Base-by-base conservation (phyloP, 2,113 vertebrate genomes). In the Chionodraco myersi region DNA sequence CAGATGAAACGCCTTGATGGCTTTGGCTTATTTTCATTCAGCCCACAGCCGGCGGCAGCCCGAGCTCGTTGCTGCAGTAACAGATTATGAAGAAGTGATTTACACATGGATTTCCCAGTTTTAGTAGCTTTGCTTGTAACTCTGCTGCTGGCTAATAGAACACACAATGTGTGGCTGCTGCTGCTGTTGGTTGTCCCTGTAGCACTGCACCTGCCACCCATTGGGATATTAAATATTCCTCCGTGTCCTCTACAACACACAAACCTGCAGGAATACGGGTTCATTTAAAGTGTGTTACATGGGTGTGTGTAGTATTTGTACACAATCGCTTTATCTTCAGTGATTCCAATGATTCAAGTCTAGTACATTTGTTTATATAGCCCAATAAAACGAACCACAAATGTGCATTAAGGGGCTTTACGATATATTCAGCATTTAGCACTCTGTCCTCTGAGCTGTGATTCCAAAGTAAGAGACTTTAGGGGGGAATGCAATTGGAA, bases 71-170 rank as follows among this genome's bases (percentile, higher is more conserved):
- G 75, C 70, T 52, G 72, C 69, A 74, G 67, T 71, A 79, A 88
- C 78, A 73, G 48, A 91, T 87, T 77, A 88, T 70, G 62, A 79
- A 74, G 61, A 64, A 76, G 68, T 66, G 54, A 88, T 85, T 90
- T 90, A 76, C 60, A 80, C 84, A 82, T 78, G 47, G 64, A 87
- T 85, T 83, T 79, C 45, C 54, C 63, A 78, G 84, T 83, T 88
- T 87, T 70, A 79, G 64, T 53, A 64, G 71, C 68, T 80, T 70
- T 76, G 75, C 75, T 77, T 75, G 68, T 61, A 82, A 76, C 72
- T 51, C 65, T 59, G 86, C 80, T 84, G 60, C 67, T 71, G 75
- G 88, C 78, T 71, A 75, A 78, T 72, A 86, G 45, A 79, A 73
- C 71, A 68, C 75, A 77, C 70, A 88, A 67, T 67, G 73, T 8